Evolutionary conservation across 2,113 vertebrate species (phyloP).

Genomic region (Neolamprologus fasciatus): DNA sequence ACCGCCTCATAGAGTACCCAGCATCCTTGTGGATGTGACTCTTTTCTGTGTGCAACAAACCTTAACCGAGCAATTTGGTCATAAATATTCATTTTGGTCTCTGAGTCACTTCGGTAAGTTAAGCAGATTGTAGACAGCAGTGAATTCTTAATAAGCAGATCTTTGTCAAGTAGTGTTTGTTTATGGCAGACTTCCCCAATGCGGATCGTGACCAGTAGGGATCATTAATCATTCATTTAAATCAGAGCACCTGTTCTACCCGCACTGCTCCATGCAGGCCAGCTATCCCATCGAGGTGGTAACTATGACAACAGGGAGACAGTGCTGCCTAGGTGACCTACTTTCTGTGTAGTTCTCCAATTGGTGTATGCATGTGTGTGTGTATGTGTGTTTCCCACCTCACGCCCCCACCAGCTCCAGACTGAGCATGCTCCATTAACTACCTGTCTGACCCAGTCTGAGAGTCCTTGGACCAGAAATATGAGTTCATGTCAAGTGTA

Average conservation of each 20-base stretch:
- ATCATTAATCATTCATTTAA: constrained; percentile 66
- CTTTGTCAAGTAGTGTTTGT: constrained; percentile 14
- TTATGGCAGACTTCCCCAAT: constrained; percentile 25
- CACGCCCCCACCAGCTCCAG: neutral
- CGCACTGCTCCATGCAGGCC: constrained; percentile 23
- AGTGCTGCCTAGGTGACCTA: constrained; percentile 60
- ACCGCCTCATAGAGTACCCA: neutral
- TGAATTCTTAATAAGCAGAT: constrained; percentile 19
- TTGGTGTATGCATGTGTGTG: neutral
- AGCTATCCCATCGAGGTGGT: constrained; percentile 59
- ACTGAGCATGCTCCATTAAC: constrained; percentile 48
- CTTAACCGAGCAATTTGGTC: neutral
- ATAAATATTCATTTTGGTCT: constrained; percentile 25
- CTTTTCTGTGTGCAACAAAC: neutral
- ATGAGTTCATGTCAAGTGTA: constrained; percentile 8
- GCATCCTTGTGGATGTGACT: neutral
- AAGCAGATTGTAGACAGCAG: neutral
- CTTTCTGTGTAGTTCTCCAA: constrained; percentile 46
- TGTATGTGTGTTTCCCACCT: neutral
- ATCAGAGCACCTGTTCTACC: constrained; percentile 62
- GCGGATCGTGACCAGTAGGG: constrained; percentile 30
- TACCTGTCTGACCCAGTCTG: constrained; percentile 59
- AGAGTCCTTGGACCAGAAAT: constrained; percentile 54
- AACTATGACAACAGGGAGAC: constrained; percentile 68
- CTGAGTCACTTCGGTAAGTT: neutral